Conservation (phyloP, 2,888 invertebrate genomes). For the Microctonus hyperodae region DNA sequence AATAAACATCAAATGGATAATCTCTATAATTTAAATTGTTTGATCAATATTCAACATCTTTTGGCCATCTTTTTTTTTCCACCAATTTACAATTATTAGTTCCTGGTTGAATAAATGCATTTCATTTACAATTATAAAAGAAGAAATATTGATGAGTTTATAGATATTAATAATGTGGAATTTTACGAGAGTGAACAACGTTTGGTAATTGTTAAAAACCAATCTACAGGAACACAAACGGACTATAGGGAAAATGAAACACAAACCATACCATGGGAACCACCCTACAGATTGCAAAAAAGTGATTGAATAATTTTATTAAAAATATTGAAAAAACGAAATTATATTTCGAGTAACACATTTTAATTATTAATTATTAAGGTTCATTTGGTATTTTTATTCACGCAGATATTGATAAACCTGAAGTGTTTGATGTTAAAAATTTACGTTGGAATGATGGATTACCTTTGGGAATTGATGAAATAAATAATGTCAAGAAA, state of each 20-base stretch:
- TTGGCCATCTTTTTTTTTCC: not conserved
- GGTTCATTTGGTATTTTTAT: conserved; percentile 1
- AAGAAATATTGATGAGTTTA: conserved; percentile 8
- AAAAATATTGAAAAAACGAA: not conserved
- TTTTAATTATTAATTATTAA: conserved; percentile 10
- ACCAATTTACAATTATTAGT: not conserved
- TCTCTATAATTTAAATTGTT: conserved; percentile 13
- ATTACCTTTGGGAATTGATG: conserved; percentile 70
- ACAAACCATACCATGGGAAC: conserved; percentile 82
- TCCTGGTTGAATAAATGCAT: not conserved
- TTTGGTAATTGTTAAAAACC: not conserved
- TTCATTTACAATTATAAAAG: conserved; percentile 3
- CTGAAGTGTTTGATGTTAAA: conserved; percentile 71
- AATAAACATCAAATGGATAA: no score
- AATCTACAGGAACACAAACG: conserved; percentile 70
- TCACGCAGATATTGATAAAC: conserved; percentile 56
- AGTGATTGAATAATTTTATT: conserved; percentile 38
- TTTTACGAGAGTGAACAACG: not conserved
- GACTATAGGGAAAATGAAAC: conserved; percentile 77
- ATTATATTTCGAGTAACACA: conserved; percentile 4
- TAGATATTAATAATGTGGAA: not conserved
- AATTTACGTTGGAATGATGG: conserved; percentile 72
- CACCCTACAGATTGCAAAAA: conserved; percentile 65
- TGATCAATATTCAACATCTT: conserved; percentile 24
- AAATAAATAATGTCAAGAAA: conserved; percentile 73